These are phyloP conservation scores for Achatina immaculata DNA, from an alignment of 1,140 invertebrate species.

Conservation along the genomic window DNA sequence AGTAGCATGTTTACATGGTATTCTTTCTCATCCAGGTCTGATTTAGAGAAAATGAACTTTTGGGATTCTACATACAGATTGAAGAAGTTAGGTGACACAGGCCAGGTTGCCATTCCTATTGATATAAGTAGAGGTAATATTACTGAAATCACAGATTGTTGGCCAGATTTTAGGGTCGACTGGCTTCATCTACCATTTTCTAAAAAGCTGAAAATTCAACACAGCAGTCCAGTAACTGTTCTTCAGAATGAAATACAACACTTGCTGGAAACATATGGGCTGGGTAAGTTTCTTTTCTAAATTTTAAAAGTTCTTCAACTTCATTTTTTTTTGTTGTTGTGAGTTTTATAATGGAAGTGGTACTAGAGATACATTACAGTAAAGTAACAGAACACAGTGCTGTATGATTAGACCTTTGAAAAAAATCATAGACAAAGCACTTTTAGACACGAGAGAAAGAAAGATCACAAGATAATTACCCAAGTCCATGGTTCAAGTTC, in stretches of 20 bases:
- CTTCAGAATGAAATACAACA: constrained; percentile 37
- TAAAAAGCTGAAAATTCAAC: constrained; percentile 40
- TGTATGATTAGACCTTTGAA: too few species aligned
- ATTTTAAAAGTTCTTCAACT: neutral
- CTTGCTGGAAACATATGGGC: constrained; percentile 34
- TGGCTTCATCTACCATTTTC: constrained; percentile 43
- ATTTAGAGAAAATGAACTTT: constrained; percentile 39
- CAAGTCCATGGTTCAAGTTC: too few species aligned
- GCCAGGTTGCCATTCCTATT: constrained; percentile 53
- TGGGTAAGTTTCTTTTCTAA: constrained; percentile 18
- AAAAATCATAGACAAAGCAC: too few species aligned
- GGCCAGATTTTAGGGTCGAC: constrained; percentile 6
- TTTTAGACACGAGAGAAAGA: too few species aligned
- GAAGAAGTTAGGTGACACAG: constrained; percentile 33
- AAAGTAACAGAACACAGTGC: too few species aligned
- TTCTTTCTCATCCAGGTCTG: constrained; percentile 35
- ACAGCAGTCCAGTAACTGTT: constrained; percentile 41
- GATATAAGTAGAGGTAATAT: neutral
- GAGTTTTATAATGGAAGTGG: neutral
- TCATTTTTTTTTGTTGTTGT: neutral
- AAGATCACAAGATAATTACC: too few species aligned
- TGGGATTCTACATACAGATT: constrained; percentile 49
- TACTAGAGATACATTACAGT: neutral
- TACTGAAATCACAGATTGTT: neutral
- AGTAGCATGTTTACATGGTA: too few species aligned